Evolutionary conservation across 2,797 vertebrate genomes (phyloP).

Genomic region (Loriculus beryllinus): DNA sequence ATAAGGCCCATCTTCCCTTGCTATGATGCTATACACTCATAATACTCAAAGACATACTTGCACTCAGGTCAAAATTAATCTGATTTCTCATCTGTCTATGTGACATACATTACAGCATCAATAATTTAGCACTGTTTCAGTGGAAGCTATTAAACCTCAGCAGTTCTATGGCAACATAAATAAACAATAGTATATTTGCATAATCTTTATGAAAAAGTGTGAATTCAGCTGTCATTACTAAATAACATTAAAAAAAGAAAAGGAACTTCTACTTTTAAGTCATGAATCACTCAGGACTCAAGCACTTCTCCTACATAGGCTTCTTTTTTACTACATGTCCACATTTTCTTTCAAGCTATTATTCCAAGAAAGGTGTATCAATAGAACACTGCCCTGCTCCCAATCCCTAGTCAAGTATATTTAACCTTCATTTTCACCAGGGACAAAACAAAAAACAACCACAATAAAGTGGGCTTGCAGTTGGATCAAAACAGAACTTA

Average conservation of each 20-base stretch:
- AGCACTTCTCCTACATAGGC: not conserved
- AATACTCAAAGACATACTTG: not conserved
- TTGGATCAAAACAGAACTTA: not conserved
- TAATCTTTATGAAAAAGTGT: not conserved
- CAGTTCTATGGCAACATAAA: not conserved
- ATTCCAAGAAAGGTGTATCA: not conserved
- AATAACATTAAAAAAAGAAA: not conserved
- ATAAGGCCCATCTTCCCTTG: not conserved
- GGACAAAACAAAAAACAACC: rapidly evolving
- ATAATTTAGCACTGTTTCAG: not conserved
- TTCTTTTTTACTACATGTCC: not conserved
- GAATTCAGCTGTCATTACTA: not conserved
- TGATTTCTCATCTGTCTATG: not conserved
- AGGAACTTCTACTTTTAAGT: not conserved
- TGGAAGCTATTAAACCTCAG: not conserved
- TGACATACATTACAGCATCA: conserved; percentile 4
- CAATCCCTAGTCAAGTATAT: not conserved
- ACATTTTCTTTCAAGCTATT: not conserved
- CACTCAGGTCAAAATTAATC: conserved; percentile 16
- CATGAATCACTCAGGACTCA: not conserved
- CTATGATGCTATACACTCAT: not conserved
- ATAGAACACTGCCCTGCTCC: not conserved
- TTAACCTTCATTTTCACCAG: not conserved
- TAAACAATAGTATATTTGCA: not conserved
- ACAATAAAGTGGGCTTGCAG: not conserved